Base-by-base conservation (phyloP, 2,113 vertebrate genomes). In the Gorsachius goisagi region DNA sequence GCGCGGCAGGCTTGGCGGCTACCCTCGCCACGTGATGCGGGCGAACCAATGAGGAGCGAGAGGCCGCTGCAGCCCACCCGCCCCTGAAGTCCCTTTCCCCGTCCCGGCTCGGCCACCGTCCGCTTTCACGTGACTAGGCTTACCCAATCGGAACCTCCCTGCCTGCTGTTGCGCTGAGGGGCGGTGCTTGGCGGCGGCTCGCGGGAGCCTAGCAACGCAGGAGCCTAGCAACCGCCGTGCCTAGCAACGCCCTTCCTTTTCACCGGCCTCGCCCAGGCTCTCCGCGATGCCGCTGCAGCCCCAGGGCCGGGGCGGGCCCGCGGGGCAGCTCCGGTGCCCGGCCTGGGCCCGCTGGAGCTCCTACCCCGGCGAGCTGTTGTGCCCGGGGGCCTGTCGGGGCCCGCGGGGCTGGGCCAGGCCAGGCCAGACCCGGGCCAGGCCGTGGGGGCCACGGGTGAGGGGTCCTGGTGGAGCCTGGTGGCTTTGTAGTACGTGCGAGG, bases 61-160 rank as follows among this genome's bases (percentile, higher is more conserved):
- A 6, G 3, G 1, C 3, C 0, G 3, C 5, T 3, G 4, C n/a
- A 2, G 1, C 2, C 33, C 26, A 1, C 22, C 32, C 74, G 47
- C 64, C n/a, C 26, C 15, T 8, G 10, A 16, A 4, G 3, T 9
- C 3, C 15, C 2, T 2, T 12, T 3, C 11, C 3, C 1, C 2
- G 0, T 12, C 3, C 7, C 63, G 2, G 37, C 49, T 12, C 71
- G 28, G 59, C 28, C n/a, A 18, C 55, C 44, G 44, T 37, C 21
- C 10, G 0, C 44, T 17, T 0, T 28, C 91, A 91, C 49, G 80
- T 85, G 91, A 56, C 4, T 0, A 5, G 0, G 3, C 0, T 6
- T 10, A 35, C 2, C 56, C 71, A 82, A 64, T 63, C 30, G 26
- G 24, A 66, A 14, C 15, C 9, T 3, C 5, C 1, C 5, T 7